These are phyloP conservation scores for Beroe forskalii DNA, from an alignment of 37 sponge, comb jelly and placozoan genomes.

Conservation along the genomic window DNA sequence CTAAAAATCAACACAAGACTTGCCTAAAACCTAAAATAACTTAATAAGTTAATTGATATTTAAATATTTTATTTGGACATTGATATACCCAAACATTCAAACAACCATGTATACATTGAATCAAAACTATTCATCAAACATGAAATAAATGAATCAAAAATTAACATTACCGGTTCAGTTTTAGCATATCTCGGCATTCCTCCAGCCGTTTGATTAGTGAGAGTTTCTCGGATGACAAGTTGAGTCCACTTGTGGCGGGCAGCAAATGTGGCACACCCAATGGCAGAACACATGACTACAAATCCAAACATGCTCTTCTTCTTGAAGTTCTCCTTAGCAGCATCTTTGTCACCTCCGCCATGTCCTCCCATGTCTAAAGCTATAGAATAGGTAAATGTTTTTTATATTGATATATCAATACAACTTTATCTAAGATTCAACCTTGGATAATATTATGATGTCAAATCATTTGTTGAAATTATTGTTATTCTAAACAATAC, in stretches of 20 bases:
- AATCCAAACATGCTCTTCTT: slow-evolving; percentile 64
- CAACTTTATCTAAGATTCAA: no score
- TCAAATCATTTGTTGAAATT: no score
- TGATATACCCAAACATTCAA: no score
- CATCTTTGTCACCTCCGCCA: slow-evolving; percentile 58
- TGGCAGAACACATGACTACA: slow-evolving; percentile 36
- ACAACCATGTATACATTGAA: no score
- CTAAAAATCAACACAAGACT: no score
- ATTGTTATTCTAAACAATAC: no score
- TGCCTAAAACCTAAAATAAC: no score
- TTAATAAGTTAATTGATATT: neutral
- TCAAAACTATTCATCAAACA: no score
- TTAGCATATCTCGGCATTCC: slow-evolving; percentile 53
- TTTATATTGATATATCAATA: no score
- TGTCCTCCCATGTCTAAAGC: slow-evolving; percentile 67
- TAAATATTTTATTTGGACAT: neutral
- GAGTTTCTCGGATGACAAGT: slow-evolving; percentile 40
- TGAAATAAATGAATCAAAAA: neutral
- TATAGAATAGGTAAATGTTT: no score
- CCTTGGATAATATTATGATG: no score
- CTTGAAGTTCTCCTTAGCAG: slow-evolving; percentile 61
- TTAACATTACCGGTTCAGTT: slow-evolving; percentile 48
- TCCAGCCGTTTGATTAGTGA: slow-evolving; percentile 42
- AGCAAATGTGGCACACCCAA: slow-evolving; percentile 46
- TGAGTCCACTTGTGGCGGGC: slow-evolving; percentile 63